Percentiles rank a stretch among this genome's conserved stretches.
Conservation (phyloP, 2,888 invertebrate species). For the Orchesella flavescens region DNA sequence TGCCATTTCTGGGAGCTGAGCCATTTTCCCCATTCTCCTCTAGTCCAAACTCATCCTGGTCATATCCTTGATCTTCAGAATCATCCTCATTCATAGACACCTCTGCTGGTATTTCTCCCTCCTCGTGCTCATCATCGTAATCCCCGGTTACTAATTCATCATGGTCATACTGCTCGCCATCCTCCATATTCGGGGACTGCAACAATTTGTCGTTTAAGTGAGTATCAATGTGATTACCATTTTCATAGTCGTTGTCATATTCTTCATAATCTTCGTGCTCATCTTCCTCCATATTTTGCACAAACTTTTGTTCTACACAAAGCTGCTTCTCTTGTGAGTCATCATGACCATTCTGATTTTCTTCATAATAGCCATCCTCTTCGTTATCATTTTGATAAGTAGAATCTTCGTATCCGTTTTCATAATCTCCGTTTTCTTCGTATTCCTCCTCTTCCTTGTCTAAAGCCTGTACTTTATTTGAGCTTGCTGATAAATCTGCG, state of each 20-base stretch:
- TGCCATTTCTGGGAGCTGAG: not conserved
- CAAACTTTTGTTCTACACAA: conserved; percentile 18
- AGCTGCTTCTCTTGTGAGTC: conserved; percentile 48
- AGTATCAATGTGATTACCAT: not conserved
- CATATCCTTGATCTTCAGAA: conserved; percentile 21
- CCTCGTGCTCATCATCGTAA: conserved; percentile 13
- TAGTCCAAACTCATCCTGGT: conserved; percentile 3
- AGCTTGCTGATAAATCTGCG: not conserved
- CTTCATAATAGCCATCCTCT: not conserved
- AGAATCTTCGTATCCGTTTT: conserved; percentile 19
- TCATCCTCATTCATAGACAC: conserved; percentile 27
- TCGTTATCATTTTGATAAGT: conserved; percentile 16
- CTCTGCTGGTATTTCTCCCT: not conserved
- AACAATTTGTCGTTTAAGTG: not conserved
- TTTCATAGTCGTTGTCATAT: not conserved
- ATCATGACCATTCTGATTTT: not conserved
- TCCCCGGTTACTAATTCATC: not conserved
- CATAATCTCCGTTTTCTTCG: conserved; percentile 5
- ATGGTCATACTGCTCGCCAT: not conserved
- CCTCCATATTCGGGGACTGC: not conserved
- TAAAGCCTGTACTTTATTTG: not conserved
- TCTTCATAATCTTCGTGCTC: conserved; percentile 22
- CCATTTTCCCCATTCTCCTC: not conserved
- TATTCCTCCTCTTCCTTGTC: conserved; percentile 8
- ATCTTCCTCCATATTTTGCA: not conserved